These are phyloP conservation scores for Doryteuthis pealeii DNA, from an alignment of 1,140 invertebrate species.

Conservation along the genomic window DNA sequence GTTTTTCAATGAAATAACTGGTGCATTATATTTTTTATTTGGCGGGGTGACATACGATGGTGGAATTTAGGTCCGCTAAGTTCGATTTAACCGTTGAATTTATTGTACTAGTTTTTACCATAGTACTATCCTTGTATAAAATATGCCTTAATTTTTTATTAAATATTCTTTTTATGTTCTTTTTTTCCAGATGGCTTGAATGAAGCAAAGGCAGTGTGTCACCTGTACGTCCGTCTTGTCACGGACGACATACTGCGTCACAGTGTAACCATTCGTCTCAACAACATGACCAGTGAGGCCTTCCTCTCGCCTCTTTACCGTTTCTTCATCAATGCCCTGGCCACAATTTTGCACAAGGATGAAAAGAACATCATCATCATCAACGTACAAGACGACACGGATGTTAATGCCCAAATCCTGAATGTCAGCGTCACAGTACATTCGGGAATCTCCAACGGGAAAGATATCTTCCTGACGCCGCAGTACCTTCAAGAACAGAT, in stretches of 20 bases:
- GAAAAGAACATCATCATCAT: conserved; percentile 93
- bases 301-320: conserved; percentile 88
- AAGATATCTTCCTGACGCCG: conserved; percentile 75
- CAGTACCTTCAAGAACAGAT: conserved; percentile 92
- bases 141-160: too few relatives aligned
- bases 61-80: too few relatives aligned
- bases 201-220: conserved; percentile 77
- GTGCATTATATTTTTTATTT: too few relatives aligned
- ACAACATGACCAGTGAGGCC: conserved; percentile 89
- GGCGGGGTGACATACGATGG: too few relatives aligned
- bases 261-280: conserved; percentile 89
- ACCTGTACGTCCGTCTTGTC: conserved; percentile 83
- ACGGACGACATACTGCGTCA: conserved; percentile 94
- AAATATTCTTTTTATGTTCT: conserved; percentile 17
- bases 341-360: conserved; percentile 87
- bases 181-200: conserved; percentile 78
- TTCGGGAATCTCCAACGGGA: conserved; percentile 69
- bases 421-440: conserved; percentile 94
- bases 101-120: too few relatives aligned
- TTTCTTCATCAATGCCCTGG: conserved; percentile 88
- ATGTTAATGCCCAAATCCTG: conserved; percentile 78
- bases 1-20: too few relatives aligned
- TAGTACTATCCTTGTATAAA: too few relatives aligned
- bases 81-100: too few relatives aligned
- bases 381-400: conserved; percentile 79